Percentiles rank a stretch among this genome's conserved stretches.
Evolutionary conservation across 2,113 vertebrate genomes (phyloP).

Genomic region (Pseudopipra pipra): DNA sequence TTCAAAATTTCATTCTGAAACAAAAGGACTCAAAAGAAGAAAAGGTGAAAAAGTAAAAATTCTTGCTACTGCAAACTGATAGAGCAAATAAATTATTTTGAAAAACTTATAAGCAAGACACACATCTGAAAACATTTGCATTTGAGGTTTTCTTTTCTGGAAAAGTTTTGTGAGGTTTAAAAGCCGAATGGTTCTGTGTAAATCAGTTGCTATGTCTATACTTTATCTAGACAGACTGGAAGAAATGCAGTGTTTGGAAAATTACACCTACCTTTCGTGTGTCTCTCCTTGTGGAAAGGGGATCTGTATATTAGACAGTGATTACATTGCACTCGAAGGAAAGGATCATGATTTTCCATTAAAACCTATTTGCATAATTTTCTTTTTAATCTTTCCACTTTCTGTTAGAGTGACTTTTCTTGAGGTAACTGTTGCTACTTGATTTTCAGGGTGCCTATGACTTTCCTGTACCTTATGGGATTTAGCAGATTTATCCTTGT

Average conservation of each 20-base stretch:
- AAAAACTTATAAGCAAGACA: not conserved
- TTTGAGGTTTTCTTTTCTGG: not conserved
- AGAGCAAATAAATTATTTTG: not conserved
- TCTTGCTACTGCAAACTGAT: not conserved
- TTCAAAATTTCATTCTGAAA: not conserved
- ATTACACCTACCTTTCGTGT: not conserved
- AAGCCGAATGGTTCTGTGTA: not conserved
- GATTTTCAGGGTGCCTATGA: not conserved
- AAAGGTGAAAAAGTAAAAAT: not conserved
- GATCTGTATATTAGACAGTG: no score
- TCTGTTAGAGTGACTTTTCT: not conserved
- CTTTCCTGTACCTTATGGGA: not conserved
- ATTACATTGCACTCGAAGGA: not conserved
- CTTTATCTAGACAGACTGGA: not conserved
- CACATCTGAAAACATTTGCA: not conserved
- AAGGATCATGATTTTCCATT: not conserved
- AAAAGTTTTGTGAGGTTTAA: not conserved
- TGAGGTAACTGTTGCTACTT: not conserved
- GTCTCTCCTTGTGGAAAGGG: not conserved
- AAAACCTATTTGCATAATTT: not conserved
- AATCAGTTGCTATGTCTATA: not conserved
- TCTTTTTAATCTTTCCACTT: not conserved
- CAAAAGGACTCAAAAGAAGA: not conserved
- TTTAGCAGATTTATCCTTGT: not conserved
- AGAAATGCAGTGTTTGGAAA: not conserved